Evolutionary conservation across 2,888 invertebrate genomes (phyloP).

Genomic region (Troides aeacus): DNA sequence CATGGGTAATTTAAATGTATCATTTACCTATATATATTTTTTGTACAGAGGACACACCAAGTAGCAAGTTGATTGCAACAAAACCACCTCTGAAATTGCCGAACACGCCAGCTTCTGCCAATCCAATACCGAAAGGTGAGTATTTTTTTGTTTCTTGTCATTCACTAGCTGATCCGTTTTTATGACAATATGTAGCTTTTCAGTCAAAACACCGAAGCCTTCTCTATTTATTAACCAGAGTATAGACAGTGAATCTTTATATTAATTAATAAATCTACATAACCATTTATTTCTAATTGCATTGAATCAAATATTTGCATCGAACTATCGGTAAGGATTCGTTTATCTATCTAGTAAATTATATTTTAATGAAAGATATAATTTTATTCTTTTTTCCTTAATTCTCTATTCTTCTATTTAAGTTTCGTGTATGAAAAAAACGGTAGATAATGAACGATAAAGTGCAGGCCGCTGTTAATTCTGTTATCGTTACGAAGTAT

Average conservation of each 20-base stretch:
- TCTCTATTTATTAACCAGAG: background rate
- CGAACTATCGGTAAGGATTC: no score
- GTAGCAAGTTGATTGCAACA: conserved; percentile 47
- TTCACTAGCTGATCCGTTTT: background rate
- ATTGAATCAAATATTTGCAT: no score
- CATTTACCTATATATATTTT: background rate
- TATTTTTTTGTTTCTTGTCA: conserved; percentile 35
- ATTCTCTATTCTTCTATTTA: no score
- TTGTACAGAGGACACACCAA: conserved; percentile 49
- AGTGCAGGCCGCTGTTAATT: conserved; percentile 4
- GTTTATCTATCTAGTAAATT: no score
- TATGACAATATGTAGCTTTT: background rate
- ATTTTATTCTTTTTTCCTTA: no score
- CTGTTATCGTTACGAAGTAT: conserved; percentile 28
- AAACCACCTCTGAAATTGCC: conserved; percentile 59
- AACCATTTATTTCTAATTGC: no score
- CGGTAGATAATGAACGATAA: no score
- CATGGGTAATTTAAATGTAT: background rate
- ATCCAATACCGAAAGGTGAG: conserved; percentile 61
- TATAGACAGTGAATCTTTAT: no score
- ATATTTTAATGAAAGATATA: no score
- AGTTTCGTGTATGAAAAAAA: no score
- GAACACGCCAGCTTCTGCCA: conserved; percentile 42
- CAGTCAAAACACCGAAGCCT: background rate
- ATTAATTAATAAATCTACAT: no score